Evolutionary conservation across 2,888 invertebrate species (phyloP).

Genomic region (Pseudoips prasinana): DNA sequence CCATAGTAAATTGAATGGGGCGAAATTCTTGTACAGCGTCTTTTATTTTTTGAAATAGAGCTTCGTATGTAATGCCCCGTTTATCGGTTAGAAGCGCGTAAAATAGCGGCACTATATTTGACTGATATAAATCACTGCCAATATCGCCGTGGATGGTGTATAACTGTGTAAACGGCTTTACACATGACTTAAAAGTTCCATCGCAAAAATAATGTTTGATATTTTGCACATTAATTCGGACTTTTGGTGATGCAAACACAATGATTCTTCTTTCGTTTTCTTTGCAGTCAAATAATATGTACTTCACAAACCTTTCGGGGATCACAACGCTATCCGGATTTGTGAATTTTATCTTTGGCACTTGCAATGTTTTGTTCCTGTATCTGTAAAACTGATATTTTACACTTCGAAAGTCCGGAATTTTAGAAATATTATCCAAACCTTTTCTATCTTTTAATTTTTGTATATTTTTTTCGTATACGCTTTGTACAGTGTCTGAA

Average conservation of each 20-base stretch:
- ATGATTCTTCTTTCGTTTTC: background rate
- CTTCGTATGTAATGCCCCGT: slow-evolving; percentile 9
- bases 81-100: slow-evolving; percentile 12
- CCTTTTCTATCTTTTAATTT: background rate
- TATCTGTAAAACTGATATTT: background rate
- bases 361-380: background rate
- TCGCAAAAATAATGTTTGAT: slow-evolving; percentile 6
- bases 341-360: background rate
- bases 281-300: background rate
- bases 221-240: background rate
- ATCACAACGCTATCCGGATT: background rate
- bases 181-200: slow-evolving; percentile 12
- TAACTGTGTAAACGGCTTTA: slow-evolving; percentile 8
- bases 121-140: slow-evolving; percentile 6
- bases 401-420: background rate
- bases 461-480: too few relatives aligned
- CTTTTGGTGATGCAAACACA: background rate
- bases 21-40: slow-evolving; percentile 7
- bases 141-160: slow-evolving; percentile 14
- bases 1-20: slow-evolving; percentile 11
- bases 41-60: slow-evolving; percentile 11
- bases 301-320: background rate
- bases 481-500: too few relatives aligned
- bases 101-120: slow-evolving; percentile 12
- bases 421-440: background rate